Evolutionary conservation across 1,140 invertebrate species (phyloP).

Genomic region (Panulirus ornatus): DNA sequence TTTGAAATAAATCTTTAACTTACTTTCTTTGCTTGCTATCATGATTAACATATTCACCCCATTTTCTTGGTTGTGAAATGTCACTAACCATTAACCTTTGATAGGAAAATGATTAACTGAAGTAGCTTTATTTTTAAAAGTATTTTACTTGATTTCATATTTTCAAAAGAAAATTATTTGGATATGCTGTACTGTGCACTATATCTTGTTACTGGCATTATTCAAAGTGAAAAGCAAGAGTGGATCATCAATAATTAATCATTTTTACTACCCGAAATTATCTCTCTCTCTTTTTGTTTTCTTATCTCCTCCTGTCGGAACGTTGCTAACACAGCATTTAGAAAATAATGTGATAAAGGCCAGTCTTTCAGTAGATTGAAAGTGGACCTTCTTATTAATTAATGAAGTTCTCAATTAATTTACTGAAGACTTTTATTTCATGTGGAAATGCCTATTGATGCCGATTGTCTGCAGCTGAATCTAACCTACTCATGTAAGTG

Average conservation of each 20-base stretch:
- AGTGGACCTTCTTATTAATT: not conserved
- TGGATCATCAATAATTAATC: not conserved
- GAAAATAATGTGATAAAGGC: no score
- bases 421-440: not conserved
- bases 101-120: no score
- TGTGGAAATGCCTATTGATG: not conserved
- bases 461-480: not conserved
- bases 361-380: not conserved
- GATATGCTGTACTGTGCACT: no score
- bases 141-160: no score
- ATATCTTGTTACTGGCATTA: no score
- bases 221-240: not conserved
- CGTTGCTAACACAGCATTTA: no score
- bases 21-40: not conserved
- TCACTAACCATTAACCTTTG: not conserved
- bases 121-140: no score
- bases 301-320: no score
- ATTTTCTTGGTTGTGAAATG: not conserved
- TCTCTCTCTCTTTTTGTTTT: no score
- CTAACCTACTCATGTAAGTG: not conserved
- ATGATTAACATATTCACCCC: not conserved
- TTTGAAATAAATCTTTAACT: not conserved
- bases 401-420: not conserved
- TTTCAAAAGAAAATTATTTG: no score
- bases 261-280: no score